Evolutionary conservation across 2,797 vertebrate species (phyloP).

Genomic region (Malacoctenus gilli): DNA sequence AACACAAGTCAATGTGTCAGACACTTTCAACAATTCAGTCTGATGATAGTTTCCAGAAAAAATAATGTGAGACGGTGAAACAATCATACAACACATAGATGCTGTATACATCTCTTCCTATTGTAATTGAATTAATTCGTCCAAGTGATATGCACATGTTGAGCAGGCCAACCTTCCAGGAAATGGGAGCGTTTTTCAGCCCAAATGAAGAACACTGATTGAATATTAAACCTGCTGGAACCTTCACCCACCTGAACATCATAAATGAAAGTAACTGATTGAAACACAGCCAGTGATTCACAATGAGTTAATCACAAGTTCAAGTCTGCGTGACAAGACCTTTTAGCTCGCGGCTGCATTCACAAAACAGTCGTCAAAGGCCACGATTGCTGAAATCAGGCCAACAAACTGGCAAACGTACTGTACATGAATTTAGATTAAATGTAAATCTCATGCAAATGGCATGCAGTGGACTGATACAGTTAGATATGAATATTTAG

Average conservation of each 20-base stretch:
- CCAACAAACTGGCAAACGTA: not conserved
- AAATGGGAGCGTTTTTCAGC: not conserved
- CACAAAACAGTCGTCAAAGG: slow-evolving; percentile 17
- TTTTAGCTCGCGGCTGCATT: slow-evolving; percentile 10
- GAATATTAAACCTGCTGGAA: slow-evolving; percentile 20
- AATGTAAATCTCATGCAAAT: slow-evolving; percentile 4
- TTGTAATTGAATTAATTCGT: too few species aligned
- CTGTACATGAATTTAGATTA: slow-evolving; percentile 15
- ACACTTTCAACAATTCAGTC: too few species aligned
- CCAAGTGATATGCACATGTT: too few species aligned
- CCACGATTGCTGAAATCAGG: not conserved
- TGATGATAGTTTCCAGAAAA: too few species aligned
- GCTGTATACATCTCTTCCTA: too few species aligned
- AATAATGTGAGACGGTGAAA: too few species aligned
- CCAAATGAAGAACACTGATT: slow-evolving; percentile 10
- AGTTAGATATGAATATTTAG: too few species aligned
- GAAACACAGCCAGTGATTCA: slow-evolving; percentile 17
- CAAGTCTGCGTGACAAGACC: slow-evolving; percentile 23
- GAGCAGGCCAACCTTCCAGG: too few species aligned
- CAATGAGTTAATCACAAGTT: slow-evolving; percentile 21
- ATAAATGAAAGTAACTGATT: slow-evolving; percentile 22
- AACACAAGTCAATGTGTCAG: too few species aligned
- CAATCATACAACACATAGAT: too few species aligned
- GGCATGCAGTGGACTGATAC: not conserved
- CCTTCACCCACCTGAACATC: slow-evolving; percentile 24